Evolutionary conservation across 2,888 invertebrate genomes (phyloP), one percentile per base, ranked within the genome.

Genomic region (Apodemia zela): DNA sequence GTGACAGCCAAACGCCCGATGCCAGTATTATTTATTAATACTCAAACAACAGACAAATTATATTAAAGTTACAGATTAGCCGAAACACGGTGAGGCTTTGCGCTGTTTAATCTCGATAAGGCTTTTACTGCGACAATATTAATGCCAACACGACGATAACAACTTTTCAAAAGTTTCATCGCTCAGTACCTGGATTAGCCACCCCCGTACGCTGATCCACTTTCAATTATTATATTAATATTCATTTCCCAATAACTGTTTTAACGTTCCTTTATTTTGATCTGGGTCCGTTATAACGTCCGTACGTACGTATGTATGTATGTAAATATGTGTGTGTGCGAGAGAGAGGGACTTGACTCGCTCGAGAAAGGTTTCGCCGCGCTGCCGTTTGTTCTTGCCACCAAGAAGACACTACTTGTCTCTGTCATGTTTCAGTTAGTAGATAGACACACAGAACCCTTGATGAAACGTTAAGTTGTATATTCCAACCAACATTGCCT

Each of bases 1-100:
- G 21, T 8, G 54, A 54, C 54, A 25, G 54, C 54, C 25, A 13
- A 54, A 54, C 13, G 25, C 11, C 54, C 54, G 21, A 54, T 54
- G 54, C 21, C 0, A 13, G 6, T 21, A 6, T 54, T 54, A 25
- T 25, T 54, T 54, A 54, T 54, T 21, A 18, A 54, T 25, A 54
- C 21, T 21, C 6, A 21, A 54, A 54, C 21, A 54, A 54, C 21
- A 54, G 21, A 54, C 21, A 13, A 54, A 54, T 25, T 5, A 18
- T 49, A 49, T 49, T 18, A 18, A 49, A 18, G 18, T 49, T 45
- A n/a, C 42, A 45, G n/a, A 45, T 45, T 15, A 45, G 6, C n/a
- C 42, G n/a, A n/a, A n/a, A 45, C 42, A n/a, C 42, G n/a, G n/a
- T 6, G 15, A 45, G 42, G n/a, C 42, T n/a, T 45, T n/a, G 6